These are phyloP conservation scores for Centropyge bicolor DNA, from an alignment of 2,797 vertebrate species.

Conservation along the genomic window DNA sequence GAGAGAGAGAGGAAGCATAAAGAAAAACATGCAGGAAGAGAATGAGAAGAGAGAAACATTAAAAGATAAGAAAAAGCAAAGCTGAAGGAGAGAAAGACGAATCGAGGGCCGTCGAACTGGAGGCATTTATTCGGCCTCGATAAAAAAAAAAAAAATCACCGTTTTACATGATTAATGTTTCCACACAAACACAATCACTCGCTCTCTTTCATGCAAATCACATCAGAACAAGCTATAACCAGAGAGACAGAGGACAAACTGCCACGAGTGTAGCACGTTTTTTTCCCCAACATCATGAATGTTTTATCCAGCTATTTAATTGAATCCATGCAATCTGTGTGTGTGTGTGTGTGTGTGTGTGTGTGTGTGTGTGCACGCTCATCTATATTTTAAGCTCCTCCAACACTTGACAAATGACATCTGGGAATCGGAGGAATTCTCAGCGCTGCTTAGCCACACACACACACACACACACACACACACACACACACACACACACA, in stretches of 20 bases:
- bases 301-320: constrained; percentile 31
- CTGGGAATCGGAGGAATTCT: constrained; percentile 54
- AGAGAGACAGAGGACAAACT: background rate
- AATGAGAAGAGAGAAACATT: no score
- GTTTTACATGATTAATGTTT: constrained; percentile 15
- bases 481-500: constrained; percentile 2
- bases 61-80: no score
- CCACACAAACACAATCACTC: background rate
- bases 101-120: background rate
- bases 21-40: no score
- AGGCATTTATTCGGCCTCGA: constrained; percentile 3
- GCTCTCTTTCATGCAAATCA: background rate
- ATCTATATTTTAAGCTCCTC: constrained; percentile 53
- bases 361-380: constrained; percentile 14
- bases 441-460: constrained; percentile 12
- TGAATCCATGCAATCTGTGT: constrained; percentile 31
- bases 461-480: constrained; percentile 9
- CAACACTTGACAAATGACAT: constrained; percentile 65
- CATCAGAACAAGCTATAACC: constrained; percentile 15
- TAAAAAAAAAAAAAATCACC: background rate
- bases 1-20: no score
- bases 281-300: background rate
- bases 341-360: constrained; percentile 16
- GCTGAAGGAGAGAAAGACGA: background rate
- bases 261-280: background rate